Conservation (phyloP, 2,888 invertebrate species). For the Caenorhabditis afra region DNA sequence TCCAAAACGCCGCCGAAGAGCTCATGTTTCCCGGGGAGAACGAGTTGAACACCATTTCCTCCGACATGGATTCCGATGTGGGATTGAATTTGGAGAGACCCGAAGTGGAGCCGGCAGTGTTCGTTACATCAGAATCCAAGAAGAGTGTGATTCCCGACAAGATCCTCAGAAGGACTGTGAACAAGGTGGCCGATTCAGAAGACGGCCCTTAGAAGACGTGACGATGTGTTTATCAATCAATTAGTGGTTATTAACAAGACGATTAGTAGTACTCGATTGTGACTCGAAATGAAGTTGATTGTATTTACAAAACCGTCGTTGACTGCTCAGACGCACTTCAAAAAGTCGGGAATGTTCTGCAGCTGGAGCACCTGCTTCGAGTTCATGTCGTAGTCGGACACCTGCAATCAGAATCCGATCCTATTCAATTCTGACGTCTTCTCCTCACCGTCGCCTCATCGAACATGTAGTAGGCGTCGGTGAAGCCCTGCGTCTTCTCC, state of each 20-base stretch:
- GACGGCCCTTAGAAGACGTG: background rate
- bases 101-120: slow-evolving; percentile 7
- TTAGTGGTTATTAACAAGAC: background rate
- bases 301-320: slow-evolving; percentile 10
- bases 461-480: slow-evolving; percentile 63
- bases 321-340: slow-evolving; percentile 47
- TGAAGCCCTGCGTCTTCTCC: slow-evolving; percentile 54
- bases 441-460: slow-evolving; percentile 66
- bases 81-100: background rate
- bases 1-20: slow-evolving; percentile 34
- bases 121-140: slow-evolving; percentile 28
- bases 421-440: too few species aligned
- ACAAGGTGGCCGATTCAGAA: slow-evolving; percentile 12
- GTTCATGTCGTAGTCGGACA: slow-evolving; percentile 66
- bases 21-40: slow-evolving; percentile 46
- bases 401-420: slow-evolving; percentile 21
- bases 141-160: background rate
- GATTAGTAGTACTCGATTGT: slow-evolving; percentile 17
- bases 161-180: slow-evolving; percentile 19
- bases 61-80: slow-evolving; percentile 20
- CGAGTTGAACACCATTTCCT: slow-evolving; percentile 41
- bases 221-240: background rate
- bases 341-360: slow-evolving; percentile 59
- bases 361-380: slow-evolving; percentile 60
- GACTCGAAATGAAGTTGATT: background rate